phyloP scores from a whole-genome alignment of 1,140 invertebrate genomes.

The Odontomachus brunneus region DNA sequence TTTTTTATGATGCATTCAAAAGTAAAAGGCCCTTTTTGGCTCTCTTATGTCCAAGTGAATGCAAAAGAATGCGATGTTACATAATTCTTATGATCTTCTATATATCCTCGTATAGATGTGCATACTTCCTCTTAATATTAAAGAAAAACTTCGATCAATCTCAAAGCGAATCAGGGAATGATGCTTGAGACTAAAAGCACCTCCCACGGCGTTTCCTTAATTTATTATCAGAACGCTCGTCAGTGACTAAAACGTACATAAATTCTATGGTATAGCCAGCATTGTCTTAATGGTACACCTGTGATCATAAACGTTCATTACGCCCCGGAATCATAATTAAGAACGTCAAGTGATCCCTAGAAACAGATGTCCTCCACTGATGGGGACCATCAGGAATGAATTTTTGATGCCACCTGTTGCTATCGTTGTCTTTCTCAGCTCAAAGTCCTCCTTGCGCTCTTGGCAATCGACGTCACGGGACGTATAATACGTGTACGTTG shows the following conservation, averaged over 20 bases:
- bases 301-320: slow-evolving; percentile 22
- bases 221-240: slow-evolving; percentile 11
- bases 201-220: neutral
- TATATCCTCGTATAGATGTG: neutral
- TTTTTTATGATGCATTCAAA: too few species aligned
- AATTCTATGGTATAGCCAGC: neutral
- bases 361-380: slow-evolving; percentile 72
- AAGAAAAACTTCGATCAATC: slow-evolving; percentile 20
- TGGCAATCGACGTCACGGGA: neutral
- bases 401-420: slow-evolving; percentile 80
- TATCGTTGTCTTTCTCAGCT: slow-evolving; percentile 23
- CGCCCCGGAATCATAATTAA: slow-evolving; percentile 62
- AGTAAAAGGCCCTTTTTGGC: too few species aligned
- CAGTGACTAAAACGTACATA: neutral
- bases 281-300: slow-evolving; percentile 40
- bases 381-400: slow-evolving; percentile 72
- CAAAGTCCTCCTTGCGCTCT: slow-evolving; percentile 34
- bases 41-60: too few species aligned
- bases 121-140: slow-evolving; percentile 28
- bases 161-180: neutral
- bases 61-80: neutral
- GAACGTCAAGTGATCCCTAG: slow-evolving; percentile 59
- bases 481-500: neutral
- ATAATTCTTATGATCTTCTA: neutral
- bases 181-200: neutral